A percentile compares a stretch with the other conserved stretches of the same genome.
phyloP scores from a whole-genome alignment of 2,113 vertebrate species.

The Nyctibius bracteatus region DNA sequence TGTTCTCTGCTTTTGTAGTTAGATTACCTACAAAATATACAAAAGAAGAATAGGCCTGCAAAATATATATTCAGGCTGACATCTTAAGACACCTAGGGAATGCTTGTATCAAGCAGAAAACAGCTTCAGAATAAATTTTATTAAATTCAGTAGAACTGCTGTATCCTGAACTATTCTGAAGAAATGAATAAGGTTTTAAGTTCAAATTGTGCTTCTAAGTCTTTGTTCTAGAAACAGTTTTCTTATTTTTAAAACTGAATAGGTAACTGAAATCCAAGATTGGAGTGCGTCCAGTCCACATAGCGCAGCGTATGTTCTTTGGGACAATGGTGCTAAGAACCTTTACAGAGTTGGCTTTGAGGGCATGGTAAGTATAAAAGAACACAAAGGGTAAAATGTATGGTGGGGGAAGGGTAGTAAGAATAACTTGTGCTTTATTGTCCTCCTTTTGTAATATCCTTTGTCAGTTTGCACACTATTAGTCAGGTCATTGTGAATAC shows the following conservation, averaged over 20 bases:
- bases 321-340: conserved; percentile 99
- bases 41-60: neutral
- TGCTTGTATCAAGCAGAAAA: neutral
- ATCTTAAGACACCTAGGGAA: neutral
- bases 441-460: conserved; percentile 67
- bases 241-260: neutral
- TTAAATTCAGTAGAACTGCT: neutral
- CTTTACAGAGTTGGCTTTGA: conserved; percentile 98
- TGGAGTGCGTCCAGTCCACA: conserved; percentile 98
- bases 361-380: conserved; percentile 91
- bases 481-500: conserved; percentile 70
- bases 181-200: neutral
- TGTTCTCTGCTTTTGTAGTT: neutral
- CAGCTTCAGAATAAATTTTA: neutral
- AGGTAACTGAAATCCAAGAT: conserved; percentile 99
- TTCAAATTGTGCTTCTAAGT: neutral
- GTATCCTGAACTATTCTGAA: neutral
- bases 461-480: conserved; percentile 65
- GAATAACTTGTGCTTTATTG: conserved; percentile 40
- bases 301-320: conserved; percentile 96
- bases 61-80: neutral
- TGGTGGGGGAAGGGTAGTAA: neutral
- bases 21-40: neutral
- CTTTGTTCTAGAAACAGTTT: neutral
- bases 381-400: neutral